These are phyloP conservation scores for Electrophaes corylata DNA, from an alignment of 2,888 invertebrate genomes.

Conservation along the genomic window DNA sequence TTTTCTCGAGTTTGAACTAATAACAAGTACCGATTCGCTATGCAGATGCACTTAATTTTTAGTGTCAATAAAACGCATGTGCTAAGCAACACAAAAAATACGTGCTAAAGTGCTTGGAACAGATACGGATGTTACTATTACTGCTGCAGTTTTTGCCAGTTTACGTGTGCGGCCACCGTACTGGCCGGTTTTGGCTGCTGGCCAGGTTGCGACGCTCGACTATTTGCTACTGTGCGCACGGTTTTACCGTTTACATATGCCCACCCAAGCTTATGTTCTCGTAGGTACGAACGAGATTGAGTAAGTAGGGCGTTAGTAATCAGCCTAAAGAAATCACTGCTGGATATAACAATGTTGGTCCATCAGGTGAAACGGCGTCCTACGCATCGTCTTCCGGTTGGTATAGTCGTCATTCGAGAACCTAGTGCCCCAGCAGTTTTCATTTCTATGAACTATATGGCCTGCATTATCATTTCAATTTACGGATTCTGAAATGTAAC, in stretches of 20 bases:
- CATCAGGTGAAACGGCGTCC: too few species aligned
- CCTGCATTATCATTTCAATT: too few species aligned
- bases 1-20: too few species aligned
- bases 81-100: constrained; percentile 38
- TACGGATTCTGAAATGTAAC: too few species aligned
- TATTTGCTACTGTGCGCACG: constrained; percentile 53
- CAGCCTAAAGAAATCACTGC: background rate
- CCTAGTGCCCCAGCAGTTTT: too few species aligned
- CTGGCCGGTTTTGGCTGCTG: constrained; percentile 53
- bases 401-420: too few species aligned
- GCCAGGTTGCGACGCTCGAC: constrained; percentile 50
- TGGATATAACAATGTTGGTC: background rate
- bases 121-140: constrained; percentile 45
- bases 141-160: constrained; percentile 51
- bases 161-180: constrained; percentile 55
- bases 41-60: constrained; percentile 24
- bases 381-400: too few species aligned
- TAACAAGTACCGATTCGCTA: too few species aligned
- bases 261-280: constrained; percentile 40
- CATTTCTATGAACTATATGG: too few species aligned
- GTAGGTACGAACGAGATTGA: constrained; percentile 34
- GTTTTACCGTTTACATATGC: constrained; percentile 46
- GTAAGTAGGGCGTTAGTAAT: background rate
- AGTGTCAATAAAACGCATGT: constrained; percentile 37
- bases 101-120: constrained; percentile 40